phyloP scores from a whole-genome alignment of 2,113 vertebrate species.

The Coturnix japonica region DNA sequence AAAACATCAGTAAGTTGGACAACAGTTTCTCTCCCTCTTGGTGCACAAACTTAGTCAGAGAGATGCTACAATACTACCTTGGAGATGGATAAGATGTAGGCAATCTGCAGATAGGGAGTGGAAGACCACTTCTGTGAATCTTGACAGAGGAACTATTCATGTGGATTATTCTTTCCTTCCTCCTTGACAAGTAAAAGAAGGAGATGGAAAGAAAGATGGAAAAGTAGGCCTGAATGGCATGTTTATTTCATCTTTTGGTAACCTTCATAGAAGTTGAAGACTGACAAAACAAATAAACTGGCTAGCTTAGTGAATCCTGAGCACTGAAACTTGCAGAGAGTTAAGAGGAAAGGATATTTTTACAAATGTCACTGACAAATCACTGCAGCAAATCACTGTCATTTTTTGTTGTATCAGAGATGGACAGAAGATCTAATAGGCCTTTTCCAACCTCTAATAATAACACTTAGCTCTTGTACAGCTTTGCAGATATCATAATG shows the following conservation, averaged over 20 bases:
- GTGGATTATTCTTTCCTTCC: background rate
- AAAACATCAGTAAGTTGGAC: background rate
- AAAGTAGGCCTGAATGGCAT: background rate
- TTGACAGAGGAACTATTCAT: background rate
- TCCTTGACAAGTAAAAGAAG: background rate
- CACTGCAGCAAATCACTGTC: slow-evolving; percentile 41
- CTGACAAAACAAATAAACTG: background rate
- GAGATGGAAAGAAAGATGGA: background rate
- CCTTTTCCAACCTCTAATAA: background rate
- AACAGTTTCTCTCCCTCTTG: background rate
- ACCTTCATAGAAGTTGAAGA: background rate
- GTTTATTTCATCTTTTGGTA: background rate
- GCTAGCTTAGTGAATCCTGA: background rate
- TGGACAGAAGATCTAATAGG: slow-evolving; percentile 37
- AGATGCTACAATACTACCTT: background rate
- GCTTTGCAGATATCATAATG: slow-evolving; percentile 17
- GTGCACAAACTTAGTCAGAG: background rate
- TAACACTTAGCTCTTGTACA: slow-evolving; percentile 27
- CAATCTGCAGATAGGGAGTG: background rate
- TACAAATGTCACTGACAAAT: slow-evolving; percentile 30
- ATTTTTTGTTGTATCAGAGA: slow-evolving; percentile 24
- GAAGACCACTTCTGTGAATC: background rate
- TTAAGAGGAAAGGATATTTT: background rate
- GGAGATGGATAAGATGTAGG: background rate
- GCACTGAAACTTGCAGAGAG: background rate